Evolutionary conservation across 1,140 invertebrate species (phyloP).

Genomic region (Batillaria attramentaria): DNA sequence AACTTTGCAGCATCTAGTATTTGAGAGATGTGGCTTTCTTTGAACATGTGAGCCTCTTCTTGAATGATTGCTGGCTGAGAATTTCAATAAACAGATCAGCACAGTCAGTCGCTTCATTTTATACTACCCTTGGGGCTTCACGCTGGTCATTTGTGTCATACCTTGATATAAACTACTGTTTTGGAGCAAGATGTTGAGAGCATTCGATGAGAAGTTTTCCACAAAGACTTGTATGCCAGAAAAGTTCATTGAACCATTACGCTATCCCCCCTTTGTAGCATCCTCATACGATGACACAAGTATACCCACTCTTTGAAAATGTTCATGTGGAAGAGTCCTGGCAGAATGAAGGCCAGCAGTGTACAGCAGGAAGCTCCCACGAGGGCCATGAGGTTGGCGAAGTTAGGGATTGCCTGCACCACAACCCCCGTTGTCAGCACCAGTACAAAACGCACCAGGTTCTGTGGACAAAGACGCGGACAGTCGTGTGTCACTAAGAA

Average conservation of each 20-base stretch:
- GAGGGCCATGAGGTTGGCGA: constrained; percentile 74
- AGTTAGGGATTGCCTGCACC: constrained; percentile 73
- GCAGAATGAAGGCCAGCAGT: constrained; percentile 72
- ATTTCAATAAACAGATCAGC: too few relatives aligned
- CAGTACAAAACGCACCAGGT: constrained; percentile 66
- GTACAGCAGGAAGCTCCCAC: constrained; percentile 74
- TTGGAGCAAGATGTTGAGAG: neutral
- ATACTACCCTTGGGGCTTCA: too few relatives aligned
- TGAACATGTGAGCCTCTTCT: too few relatives aligned
- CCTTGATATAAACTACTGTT: too few relatives aligned
- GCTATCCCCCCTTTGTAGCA: neutral
- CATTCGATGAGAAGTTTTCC: neutral
- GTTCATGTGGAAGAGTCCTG: constrained; percentile 71
- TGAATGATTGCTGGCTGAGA: too few relatives aligned
- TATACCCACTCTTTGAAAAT: constrained; percentile 69
- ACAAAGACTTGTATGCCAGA: neutral
- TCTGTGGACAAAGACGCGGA: too few relatives aligned
- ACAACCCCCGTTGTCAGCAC: constrained; percentile 71
- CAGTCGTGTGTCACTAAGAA: too few relatives aligned
- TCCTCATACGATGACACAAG: neutral
- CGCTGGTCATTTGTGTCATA: neutral
- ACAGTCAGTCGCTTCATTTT: too few relatives aligned
- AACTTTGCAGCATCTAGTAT: too few relatives aligned
- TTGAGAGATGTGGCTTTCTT: too few relatives aligned
- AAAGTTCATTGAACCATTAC: neutral